Evolutionary conservation across 2,888 invertebrate genomes (phyloP).

Genomic region (Dendrolimus pini): DNA sequence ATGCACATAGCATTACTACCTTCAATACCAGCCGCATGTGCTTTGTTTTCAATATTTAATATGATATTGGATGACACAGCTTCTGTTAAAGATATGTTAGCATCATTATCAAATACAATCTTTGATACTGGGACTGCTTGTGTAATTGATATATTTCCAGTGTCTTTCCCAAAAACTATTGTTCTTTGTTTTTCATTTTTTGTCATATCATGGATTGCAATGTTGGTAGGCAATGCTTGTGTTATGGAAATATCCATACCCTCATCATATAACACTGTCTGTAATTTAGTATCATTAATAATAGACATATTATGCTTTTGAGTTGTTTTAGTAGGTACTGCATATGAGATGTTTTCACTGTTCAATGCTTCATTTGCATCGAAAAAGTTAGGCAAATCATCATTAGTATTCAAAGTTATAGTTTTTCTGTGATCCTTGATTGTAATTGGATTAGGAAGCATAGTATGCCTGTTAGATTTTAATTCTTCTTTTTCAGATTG

Average conservation of each 20-base stretch:
- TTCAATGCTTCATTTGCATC: slow-evolving; percentile 15
- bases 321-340: background rate
- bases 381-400: slow-evolving; percentile 52
- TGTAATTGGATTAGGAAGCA: slow-evolving; percentile 14
- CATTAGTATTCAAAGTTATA: slow-evolving; percentile 44
- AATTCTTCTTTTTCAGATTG: slow-evolving; percentile 29
- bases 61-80: background rate
- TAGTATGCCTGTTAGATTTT: slow-evolving; percentile 21
- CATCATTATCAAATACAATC: background rate
- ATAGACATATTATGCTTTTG: slow-evolving; percentile 5
- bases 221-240: background rate
- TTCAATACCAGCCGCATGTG: too few relatives aligned
- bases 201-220: background rate
- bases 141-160: slow-evolving; percentile 31
- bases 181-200: slow-evolving; percentile 10
- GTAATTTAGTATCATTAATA: slow-evolving; percentile 2
- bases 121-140: slow-evolving; percentile 17
- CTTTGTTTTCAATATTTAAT: background rate
- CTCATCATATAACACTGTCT: slow-evolving; percentile 1
- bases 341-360: background rate
- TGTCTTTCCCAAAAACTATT: slow-evolving; percentile 17
- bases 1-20: too few relatives aligned
- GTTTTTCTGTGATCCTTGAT: slow-evolving; percentile 34
- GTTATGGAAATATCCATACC: background rate
- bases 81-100: background rate